These are phyloP conservation scores for Donacobius atricapilla DNA, from an alignment of 2,113 vertebrate genomes.

Conservation along the genomic window DNA sequence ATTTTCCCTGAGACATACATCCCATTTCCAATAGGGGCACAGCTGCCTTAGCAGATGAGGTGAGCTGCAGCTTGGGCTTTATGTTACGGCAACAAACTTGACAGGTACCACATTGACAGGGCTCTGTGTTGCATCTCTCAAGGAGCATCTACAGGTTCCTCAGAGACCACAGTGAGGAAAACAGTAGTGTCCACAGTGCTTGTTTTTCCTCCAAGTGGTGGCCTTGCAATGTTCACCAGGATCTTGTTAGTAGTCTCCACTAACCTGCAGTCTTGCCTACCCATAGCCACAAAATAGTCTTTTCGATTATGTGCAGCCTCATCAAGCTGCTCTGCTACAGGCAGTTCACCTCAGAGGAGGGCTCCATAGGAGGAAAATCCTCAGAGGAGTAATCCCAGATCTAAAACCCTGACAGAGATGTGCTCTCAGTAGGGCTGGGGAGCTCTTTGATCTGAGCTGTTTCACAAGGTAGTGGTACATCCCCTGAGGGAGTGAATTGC, in stretches of 20 bases:
- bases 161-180: background rate
- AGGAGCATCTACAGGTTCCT: background rate
- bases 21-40: background rate
- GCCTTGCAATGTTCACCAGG: background rate
- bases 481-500: background rate
- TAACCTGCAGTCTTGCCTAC: background rate
- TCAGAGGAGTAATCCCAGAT: background rate
- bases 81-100: background rate
- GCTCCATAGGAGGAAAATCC: background rate
- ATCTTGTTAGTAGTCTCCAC: background rate
- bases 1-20: background rate
- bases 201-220: background rate
- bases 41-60: too few species aligned
- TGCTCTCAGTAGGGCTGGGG: background rate
- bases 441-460: background rate
- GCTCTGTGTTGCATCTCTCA: background rate
- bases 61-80: background rate
- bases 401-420: background rate
- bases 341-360: background rate
- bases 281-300: fast-evolving
- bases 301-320: background rate
- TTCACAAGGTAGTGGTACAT: background rate
- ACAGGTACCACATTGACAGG: background rate
- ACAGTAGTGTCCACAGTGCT: background rate
- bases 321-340: fast-evolving